Conservation (phyloP, 2,113 vertebrate species). For the Nymphicus hollandicus region DNA sequence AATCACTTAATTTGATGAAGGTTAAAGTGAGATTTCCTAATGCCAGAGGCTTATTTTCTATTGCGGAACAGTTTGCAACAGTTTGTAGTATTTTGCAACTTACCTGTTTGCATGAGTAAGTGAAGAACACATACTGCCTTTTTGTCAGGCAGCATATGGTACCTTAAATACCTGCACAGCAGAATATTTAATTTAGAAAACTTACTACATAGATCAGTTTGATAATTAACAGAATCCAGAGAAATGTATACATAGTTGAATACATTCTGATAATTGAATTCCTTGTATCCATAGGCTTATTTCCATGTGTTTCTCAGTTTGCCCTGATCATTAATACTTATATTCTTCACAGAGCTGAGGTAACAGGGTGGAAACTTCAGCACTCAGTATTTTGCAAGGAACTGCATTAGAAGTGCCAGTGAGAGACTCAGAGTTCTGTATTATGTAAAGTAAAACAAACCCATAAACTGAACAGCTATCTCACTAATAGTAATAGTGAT, state of each 20-base stretch:
- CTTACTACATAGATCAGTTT: background rate
- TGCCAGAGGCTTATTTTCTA: background rate
- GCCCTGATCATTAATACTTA: background rate
- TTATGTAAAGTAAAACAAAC: background rate
- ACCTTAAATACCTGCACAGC: background rate
- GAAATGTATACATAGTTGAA: background rate
- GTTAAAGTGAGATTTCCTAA: background rate
- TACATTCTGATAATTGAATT: rapidly evolving
- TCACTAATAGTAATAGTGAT: background rate
- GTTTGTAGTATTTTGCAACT: background rate
- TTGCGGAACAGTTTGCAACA: background rate
- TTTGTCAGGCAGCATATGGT: background rate
- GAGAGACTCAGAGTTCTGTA: background rate
- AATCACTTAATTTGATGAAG: background rate
- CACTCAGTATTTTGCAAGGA: background rate
- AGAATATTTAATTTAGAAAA: background rate
- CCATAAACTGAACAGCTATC: background rate
- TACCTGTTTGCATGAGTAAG: background rate
- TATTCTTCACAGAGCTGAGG: background rate
- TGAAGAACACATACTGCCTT: background rate
- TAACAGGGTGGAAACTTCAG: background rate
- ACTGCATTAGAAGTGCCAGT: background rate
- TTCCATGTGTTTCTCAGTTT: background rate
- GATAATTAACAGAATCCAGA: background rate
- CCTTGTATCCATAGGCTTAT: background rate